Conservation (phyloP, 2,888 invertebrate genomes). For the Pelosia muscerda region DNA sequence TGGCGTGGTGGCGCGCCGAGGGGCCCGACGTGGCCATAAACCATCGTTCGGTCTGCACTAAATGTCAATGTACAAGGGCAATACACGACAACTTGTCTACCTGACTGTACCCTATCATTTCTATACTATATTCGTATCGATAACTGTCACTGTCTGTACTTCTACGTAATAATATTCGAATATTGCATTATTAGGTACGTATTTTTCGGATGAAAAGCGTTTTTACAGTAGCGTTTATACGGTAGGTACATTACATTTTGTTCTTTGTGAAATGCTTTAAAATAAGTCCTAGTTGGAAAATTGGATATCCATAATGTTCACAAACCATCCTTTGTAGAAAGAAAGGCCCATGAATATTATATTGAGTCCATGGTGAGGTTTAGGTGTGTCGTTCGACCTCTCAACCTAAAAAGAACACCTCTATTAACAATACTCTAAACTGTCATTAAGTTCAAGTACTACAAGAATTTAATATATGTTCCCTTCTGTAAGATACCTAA, state of each 20-base stretch:
- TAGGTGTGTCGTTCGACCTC: too few relatives aligned
- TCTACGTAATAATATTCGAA: neutral
- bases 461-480: neutral
- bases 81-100: constrained; percentile 35
- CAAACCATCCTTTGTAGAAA: too few relatives aligned
- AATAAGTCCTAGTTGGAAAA: neutral
- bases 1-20: constrained; percentile 27
- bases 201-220: neutral
- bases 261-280: neutral
- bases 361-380: too few relatives aligned
- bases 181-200: constrained; percentile 1
- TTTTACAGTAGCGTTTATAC: neutral
- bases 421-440: neutral
- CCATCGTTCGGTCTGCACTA: constrained; percentile 69
- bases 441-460: neutral
- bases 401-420: neutral
- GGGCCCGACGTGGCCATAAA: constrained; percentile 60
- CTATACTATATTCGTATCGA: constrained; percentile 27
- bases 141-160: constrained; percentile 9
- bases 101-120: constrained; percentile 34
- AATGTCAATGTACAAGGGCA: constrained; percentile 74
- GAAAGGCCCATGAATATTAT: too few relatives aligned
- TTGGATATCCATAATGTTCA: too few relatives aligned
- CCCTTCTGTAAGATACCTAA: neutral
- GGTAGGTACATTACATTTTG: neutral